phyloP scores from a whole-genome alignment of 2,797 vertebrate genomes.

The Etheostoma nigrum region DNA sequence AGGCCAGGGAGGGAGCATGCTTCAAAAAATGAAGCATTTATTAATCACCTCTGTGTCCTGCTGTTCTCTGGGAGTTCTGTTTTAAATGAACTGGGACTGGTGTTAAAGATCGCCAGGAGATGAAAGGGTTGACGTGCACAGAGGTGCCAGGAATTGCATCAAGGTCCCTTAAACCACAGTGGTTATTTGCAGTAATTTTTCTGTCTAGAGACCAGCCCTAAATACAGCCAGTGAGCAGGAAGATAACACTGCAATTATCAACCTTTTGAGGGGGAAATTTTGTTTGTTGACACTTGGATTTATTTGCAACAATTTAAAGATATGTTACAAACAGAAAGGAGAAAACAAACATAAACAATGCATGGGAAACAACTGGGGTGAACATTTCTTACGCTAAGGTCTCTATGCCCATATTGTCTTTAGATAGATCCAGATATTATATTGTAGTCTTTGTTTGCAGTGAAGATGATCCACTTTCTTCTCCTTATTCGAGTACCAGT shows the following conservation, averaged over 20 bases:
- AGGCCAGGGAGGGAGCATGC: not conserved
- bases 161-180: conserved; percentile 65
- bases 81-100: conserved; percentile 50
- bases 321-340: not conserved
- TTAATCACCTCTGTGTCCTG: conserved; percentile 22
- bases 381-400: not conserved
- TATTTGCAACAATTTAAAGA: conserved; percentile 5
- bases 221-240: conserved; percentile 63
- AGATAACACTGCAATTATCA: conserved; percentile 48
- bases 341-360: not conserved
- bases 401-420: not conserved
- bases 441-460: not conserved
- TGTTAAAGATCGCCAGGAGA: conserved; percentile 38
- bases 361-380: not conserved
- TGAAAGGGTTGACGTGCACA: conserved; percentile 26
- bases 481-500: not conserved
- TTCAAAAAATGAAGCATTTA: conserved; percentile 39
- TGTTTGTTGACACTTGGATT: not conserved
- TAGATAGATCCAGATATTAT: not conserved
- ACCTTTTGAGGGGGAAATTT: conserved; percentile 17
- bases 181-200: conserved; percentile 64
- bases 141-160: conserved; percentile 65
- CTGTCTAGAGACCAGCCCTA: conserved; percentile 67
- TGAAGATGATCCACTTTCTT: not conserved
- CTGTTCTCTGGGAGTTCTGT: conserved; percentile 42